Base-by-base conservation (phyloP, 1,140 invertebrate species). In the Trichogramma pretiosum region DNA sequence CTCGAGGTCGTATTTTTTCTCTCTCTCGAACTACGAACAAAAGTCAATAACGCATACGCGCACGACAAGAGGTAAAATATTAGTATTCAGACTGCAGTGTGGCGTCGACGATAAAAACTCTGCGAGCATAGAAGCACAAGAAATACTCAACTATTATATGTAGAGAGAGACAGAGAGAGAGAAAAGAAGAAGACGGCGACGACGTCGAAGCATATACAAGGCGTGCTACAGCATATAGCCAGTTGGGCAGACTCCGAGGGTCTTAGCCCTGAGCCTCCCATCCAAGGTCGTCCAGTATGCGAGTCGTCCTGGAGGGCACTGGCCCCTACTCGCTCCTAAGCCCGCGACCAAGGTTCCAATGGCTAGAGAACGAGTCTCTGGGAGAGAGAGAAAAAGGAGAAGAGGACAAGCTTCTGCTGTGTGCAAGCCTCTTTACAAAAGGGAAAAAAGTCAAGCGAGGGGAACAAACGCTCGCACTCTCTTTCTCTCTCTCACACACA, bases 201-300 rank as follows among this genome's bases (percentile, higher is more conserved):
- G 16, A 3, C 5, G 33, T 11, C 8, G 33, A 5, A 14, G 16
- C 4, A 4, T 14, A 14, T 5, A n/a, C 10, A 14, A 3, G 35
- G 3, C n/a, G 44, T 30, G 26, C 35, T 30, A 22, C 14, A 34
- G 23, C 37, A 21, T 19, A n/a, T 32, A 26, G 17, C 21, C 39
- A 14, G n/a, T 55, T 59, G 53, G 55, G 58, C 54, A 57, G 49
- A 53, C 53, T 57, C 53, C 41, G 63, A 57, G 60, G 58, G 60
- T 64, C 61, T 61, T 65, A 66, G 60, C 68, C 68, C 46, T 70
- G 66, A 68, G 64, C 53, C 60, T 60, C n/a, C n/a, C n/a, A n/a
- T n/a, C n/a, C 68, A 69, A 71, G 68, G 68, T 70, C 65, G 63
- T 64, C 68, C 58, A 50, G 66, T 69, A 62, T 61, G 56, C 59